Evolutionary conservation across 2,888 invertebrate species (phyloP), one percentile per base, ranked within the genome.

Genomic region (Plusia festucae): DNA sequence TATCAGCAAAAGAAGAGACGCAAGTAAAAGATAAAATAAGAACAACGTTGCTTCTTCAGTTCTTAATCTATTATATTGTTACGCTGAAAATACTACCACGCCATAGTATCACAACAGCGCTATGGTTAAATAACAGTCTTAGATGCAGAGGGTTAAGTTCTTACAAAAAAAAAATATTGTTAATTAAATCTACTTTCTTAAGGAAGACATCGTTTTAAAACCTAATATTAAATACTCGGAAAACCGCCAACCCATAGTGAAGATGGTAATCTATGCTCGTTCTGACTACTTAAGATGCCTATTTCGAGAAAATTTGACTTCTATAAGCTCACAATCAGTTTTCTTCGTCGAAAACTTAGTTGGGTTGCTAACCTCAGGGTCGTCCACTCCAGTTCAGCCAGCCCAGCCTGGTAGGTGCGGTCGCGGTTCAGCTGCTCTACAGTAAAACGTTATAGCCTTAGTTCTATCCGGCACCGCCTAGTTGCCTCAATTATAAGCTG

Each of bases 401-500:
- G 6, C 20, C 15, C 49, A n/a, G 49, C n/a, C n/a, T 8, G 20
- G 58, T 49, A 16, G 57, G 49, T 20, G 49, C 46, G 49, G 40
- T 52, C 22, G 22, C 59, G 59, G 22, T 52, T 18, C 24, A 16
- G 11, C 44, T 24, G 34, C 27, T 56, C 16, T 24, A 30, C 49
- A 54, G 18, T n/a, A 59, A 73, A 68, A 61, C 46, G 22, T 46
- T 59, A 15, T 65, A 65, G 53, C 73, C 68, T 73, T 74, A 70
- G 54, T 13, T 13, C 16, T 40, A 63, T 71, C 74, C 71, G 76
- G 71, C 68, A 75, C 57, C 76, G 32, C 71, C 68, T 70, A 27
- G 51, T 68, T 68, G 27, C 22, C 15, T 34, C 16, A 55, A 75
- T 75, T 71, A 71, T 22, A 53, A 16, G 20, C 52, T 65, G 68